Evolutionary conservation across 2,888 invertebrate genomes (phyloP), one percentile per base, ranked within the genome.

Genomic region (Cephus pygmeus): DNA sequence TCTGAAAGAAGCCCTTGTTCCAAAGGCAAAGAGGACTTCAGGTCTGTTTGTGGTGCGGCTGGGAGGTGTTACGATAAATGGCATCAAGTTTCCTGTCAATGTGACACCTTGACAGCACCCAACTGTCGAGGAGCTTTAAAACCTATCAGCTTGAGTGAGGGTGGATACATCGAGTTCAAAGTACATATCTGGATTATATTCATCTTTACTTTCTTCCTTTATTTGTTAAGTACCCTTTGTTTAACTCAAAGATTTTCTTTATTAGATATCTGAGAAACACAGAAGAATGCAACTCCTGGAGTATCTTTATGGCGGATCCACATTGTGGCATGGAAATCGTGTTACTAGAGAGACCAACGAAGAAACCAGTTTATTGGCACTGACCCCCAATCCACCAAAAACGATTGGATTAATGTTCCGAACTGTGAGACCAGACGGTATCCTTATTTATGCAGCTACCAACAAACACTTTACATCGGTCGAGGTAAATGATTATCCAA

Each of bases 381-480:
- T 85, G 0, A 85, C 81, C 4, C 75, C 85, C n/a, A 91, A 91
- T 71, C 94, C 95, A 6, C 93, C 94, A 1, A 98, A 97, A 91
- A 94, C 94, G 6, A 92, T 98, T 33, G 95, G 96, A 77, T 92
- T 98, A 77, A 93, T 95, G 84, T 97, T 98, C 90, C 94, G 96
- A 85, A 98, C 98, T 0, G 94, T 95, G 31, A 94, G 95, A 88
- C 93, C 93, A 73, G 94, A 96, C 87, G 98, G 98, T 2, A 92
- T 98, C 40, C 92, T 99, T n/a, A 93, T 98, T 84, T 97, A 96
- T 89, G 95, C 97, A 1, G 96, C 96, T 0, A 97, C 97, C 69
- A 96, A 97, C 87, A 96, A 96, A 89, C 96, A 97, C 90, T 97
- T 95, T 88, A 97, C 98, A 1, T 93, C 96, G 2, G 93, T 98